phyloP scores from a whole-genome alignment of 2,797 vertebrate genomes.

The Centroberyx gerrardi region DNA sequence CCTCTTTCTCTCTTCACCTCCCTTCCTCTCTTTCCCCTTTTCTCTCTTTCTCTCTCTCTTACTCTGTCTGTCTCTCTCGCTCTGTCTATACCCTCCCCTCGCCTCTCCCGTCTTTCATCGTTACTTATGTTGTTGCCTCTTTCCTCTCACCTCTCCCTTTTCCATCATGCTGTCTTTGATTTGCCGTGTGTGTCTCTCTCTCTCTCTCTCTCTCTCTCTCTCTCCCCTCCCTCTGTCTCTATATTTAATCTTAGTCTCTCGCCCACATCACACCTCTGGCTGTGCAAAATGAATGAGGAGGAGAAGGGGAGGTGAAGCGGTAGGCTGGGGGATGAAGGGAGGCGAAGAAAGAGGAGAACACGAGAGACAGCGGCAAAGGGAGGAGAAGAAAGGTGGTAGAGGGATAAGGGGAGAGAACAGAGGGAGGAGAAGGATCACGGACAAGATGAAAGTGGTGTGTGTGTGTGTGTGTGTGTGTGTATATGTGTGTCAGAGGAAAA shows the following conservation, averaged over 20 bases:
- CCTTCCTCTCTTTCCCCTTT: not conserved
- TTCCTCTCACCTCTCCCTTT: constrained; percentile 48
- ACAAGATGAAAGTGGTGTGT: constrained; percentile 43
- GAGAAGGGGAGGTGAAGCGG: constrained; percentile 59
- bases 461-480: not conserved
- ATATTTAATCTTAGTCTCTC: constrained; percentile 70
- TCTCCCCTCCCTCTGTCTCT: constrained; percentile 31
- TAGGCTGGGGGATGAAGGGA: constrained; percentile 45
- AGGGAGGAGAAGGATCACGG: constrained; percentile 46
- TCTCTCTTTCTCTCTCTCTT: not conserved
- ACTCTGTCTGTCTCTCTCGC: constrained; percentile 7
- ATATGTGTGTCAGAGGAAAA: constrained; percentile 19
- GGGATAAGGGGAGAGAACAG: constrained; percentile 31
- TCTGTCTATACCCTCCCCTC: constrained; percentile 2
- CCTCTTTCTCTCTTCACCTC: constrained; percentile 2
- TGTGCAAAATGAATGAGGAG: constrained; percentile 65
- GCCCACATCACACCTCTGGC: constrained; percentile 67
- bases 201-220: constrained; percentile 30
- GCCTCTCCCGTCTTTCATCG: constrained; percentile 45
- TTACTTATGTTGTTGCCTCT: constrained; percentile 61
- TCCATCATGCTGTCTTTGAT: constrained; percentile 64
- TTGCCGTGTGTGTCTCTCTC: constrained; percentile 34
- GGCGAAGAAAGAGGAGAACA: constrained; percentile 22
- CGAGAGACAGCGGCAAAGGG: constrained; percentile 10
- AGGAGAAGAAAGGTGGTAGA: constrained; percentile 28